phyloP scores from a whole-genome alignment of 2,113 vertebrate genomes.

The Illadopsis cleaveri region DNA sequence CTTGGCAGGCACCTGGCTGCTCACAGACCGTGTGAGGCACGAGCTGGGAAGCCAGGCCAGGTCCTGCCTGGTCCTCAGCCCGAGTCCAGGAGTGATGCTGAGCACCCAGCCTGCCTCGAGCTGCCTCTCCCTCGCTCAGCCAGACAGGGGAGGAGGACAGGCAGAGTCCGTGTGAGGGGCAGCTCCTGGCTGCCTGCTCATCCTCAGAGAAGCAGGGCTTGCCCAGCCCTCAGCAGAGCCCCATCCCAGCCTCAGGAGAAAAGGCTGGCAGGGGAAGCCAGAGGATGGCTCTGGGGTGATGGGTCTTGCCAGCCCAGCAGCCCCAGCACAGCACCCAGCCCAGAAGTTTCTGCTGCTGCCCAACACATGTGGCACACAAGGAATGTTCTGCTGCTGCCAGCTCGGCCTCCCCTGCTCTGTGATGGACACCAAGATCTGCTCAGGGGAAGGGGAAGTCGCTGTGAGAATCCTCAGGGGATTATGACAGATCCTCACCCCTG shows the following conservation, averaged over 20 bases:
- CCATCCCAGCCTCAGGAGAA: background rate
- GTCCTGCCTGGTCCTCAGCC: background rate
- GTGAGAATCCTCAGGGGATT: background rate
- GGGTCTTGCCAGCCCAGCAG: background rate
- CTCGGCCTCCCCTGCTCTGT: background rate
- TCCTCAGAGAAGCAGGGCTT: background rate
- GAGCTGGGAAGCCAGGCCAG: background rate
- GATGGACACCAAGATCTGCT: rapidly evolving
- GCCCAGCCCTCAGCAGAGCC: background rate
- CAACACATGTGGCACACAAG: background rate
- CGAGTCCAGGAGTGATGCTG: rapidly evolving
- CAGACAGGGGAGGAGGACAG: background rate
- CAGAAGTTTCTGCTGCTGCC: background rate
- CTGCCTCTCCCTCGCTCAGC: background rate
- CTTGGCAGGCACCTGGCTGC: background rate
- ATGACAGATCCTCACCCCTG: background rate
- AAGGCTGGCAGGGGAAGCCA: background rate
- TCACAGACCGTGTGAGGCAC: rapidly evolving
- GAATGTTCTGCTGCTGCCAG: background rate
- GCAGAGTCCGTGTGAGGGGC: rapidly evolving
- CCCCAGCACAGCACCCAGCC: background rate
- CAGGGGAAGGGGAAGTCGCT: rapidly evolving
- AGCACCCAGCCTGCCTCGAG: background rate
- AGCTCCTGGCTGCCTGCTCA: background rate
- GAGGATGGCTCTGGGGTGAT: background rate